Conservation (phyloP, 2,113 vertebrate genomes). For the Saccopteryx bilineata region DNA sequence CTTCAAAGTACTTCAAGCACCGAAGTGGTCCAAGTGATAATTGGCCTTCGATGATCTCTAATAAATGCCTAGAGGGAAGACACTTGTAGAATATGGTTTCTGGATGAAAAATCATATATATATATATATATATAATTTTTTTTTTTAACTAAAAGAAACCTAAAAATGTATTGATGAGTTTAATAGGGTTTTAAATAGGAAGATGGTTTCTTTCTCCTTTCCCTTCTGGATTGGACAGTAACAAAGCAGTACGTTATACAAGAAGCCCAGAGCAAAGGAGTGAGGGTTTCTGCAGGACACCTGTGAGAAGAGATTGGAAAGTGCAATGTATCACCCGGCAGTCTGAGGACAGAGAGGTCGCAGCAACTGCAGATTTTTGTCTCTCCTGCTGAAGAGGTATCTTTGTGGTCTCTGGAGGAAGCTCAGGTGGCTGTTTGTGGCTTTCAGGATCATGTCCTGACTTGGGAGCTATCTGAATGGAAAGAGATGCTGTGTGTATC, state of each 20-base stretch:
- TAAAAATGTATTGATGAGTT: slow-evolving; percentile 3
- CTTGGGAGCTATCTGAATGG: slow-evolving; percentile 90
- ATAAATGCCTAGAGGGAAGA: slow-evolving; percentile 13
- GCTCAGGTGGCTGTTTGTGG: slow-evolving; percentile 87
- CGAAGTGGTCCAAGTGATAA: not conserved
- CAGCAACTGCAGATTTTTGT: slow-evolving; percentile 86
- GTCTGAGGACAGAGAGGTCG: slow-evolving; percentile 87
- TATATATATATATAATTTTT: not conserved
- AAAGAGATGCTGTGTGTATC: slow-evolving; percentile 91
- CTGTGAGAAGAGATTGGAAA: slow-evolving; percentile 85
- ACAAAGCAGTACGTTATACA: slow-evolving; percentile 59
- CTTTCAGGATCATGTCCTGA: slow-evolving; percentile 85
- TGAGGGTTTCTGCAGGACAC: slow-evolving; percentile 80
- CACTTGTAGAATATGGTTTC: slow-evolving; percentile 13
- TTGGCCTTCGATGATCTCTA: not conserved
- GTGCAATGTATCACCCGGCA: slow-evolving; percentile 88
- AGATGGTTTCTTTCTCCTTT: slow-evolving; percentile 81
- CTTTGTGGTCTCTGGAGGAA: slow-evolving; percentile 88
- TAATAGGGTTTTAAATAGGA: not conserved
- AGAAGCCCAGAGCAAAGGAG: slow-evolving; percentile 83
- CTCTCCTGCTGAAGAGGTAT: slow-evolving; percentile 86
- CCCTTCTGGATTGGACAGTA: slow-evolving; percentile 21
- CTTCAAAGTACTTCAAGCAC: not conserved
- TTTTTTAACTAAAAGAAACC: not conserved
- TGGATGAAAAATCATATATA: not conserved